A percentile compares a stretch with the other conserved stretches of the same genome.
phyloP scores from a whole-genome alignment of 2,888 invertebrate species.

The Xestia rhomboidea region DNA sequence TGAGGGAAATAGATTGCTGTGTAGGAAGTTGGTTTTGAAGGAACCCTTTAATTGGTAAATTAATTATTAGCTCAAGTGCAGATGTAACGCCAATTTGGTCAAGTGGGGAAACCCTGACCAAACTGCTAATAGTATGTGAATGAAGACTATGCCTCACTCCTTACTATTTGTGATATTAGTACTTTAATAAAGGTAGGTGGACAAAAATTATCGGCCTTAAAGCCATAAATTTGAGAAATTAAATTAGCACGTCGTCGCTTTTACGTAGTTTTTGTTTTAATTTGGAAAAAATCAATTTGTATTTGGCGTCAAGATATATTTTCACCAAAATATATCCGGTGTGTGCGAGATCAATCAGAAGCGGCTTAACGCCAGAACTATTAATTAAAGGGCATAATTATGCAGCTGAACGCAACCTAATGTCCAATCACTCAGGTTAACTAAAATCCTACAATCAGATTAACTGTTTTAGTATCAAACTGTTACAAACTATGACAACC shows the following conservation, averaged over 20 bases:
- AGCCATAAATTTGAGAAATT: not conserved
- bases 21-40: not conserved
- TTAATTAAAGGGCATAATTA: not conserved
- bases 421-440: not conserved
- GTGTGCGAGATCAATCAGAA: not conserved
- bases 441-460: not conserved
- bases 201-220: not conserved
- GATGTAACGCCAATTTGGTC: not conserved
- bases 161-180: not conserved
- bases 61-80: not conserved
- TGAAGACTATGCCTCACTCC: not conserved
- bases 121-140: not conserved
- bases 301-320: too few relatives aligned
- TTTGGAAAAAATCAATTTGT: too few relatives aligned
- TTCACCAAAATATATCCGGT: not conserved
- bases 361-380: not conserved
- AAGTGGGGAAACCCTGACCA: too few relatives aligned
- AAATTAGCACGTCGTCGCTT: too few relatives aligned
- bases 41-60: not conserved
- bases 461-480: not conserved
- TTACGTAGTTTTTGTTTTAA: too few relatives aligned
- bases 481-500: not conserved
- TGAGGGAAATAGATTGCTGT: not conserved
- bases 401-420: not conserved
- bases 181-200: not conserved